Percentiles rank a stretch among this genome's conserved stretches.
Conservation (phyloP, 2,888 invertebrate species). For the Cephus rjabovi region DNA sequence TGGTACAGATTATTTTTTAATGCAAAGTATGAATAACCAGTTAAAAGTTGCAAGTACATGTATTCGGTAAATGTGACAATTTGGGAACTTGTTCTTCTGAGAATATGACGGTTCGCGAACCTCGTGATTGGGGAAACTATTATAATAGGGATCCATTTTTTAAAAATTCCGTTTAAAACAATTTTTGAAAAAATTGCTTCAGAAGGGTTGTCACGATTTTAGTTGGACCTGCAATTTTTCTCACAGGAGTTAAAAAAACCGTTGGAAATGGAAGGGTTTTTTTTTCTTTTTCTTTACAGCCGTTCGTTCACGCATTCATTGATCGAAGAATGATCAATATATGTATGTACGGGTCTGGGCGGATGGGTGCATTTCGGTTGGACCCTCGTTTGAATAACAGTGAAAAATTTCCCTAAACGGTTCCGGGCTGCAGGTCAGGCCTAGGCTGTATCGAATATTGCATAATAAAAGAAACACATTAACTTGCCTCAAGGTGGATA, state of each 20-base stretch:
- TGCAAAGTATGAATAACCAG: too few relatives aligned
- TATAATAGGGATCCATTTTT: too few relatives aligned
- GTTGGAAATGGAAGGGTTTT: not conserved
- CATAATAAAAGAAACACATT: constrained; percentile 61
- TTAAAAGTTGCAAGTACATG: too few relatives aligned
- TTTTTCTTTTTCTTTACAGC: not conserved
- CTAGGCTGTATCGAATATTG: constrained; percentile 50
- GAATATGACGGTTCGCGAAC: too few relatives aligned
- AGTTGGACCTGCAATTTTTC: not conserved
- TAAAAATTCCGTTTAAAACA: not conserved
- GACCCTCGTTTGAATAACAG: constrained; percentile 65
- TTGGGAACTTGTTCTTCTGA: too few relatives aligned
- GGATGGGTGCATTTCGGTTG: constrained; percentile 45
- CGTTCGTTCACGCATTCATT: constrained; percentile 44
- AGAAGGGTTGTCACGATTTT: not conserved
- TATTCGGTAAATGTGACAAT: too few relatives aligned
- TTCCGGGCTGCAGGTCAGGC: constrained; percentile 55
- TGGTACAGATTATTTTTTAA: too few relatives aligned
- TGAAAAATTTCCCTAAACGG: constrained; percentile 65
- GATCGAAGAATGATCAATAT: constrained; percentile 64
- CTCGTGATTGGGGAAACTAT: too few relatives aligned
- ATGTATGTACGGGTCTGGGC: constrained; percentile 49
- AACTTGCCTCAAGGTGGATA: constrained; percentile 17
- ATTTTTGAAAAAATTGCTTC: not conserved
- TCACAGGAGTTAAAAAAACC: constrained; percentile 20